Percentiles rank a stretch among this genome's conserved stretches.
Conservation (phyloP, 2,113 vertebrate genomes). For the Ailuropoda melanoleuca region DNA sequence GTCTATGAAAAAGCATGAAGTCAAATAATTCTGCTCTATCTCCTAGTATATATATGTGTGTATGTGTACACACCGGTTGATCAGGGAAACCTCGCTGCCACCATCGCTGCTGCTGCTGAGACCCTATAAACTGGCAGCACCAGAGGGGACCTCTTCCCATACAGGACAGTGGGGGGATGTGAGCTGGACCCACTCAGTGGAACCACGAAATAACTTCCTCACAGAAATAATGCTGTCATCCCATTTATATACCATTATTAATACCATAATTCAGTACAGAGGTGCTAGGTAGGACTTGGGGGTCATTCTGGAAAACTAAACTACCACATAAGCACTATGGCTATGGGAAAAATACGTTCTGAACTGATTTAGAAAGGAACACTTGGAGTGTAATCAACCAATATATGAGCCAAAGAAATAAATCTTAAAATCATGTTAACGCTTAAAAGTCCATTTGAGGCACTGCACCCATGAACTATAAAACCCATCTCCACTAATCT, state of each 20-base stretch:
- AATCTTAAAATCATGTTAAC: not conserved
- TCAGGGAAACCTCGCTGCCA: not conserved
- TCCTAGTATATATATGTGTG: not conserved
- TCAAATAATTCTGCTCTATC: not conserved
- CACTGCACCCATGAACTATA: not conserved
- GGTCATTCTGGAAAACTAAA: not conserved
- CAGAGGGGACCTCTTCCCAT: not conserved
- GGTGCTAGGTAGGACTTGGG: not conserved
- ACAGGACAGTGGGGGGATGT: not conserved
- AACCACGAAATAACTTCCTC: not conserved
- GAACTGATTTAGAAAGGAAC: not conserved
- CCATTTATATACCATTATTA: not conserved
- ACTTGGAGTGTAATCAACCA: not conserved
- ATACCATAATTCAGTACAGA: not conserved
- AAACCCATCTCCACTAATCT: not conserved
- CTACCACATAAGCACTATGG: not conserved
- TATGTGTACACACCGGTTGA: not conserved
- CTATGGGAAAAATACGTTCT: not conserved
- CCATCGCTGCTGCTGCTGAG: not conserved
- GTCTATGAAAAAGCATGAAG: not conserved
- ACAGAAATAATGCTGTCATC: not conserved
- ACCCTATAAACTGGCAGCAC: not conserved
- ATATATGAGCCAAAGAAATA: constrained; percentile 15
- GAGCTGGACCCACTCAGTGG: not conserved
- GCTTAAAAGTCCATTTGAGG: not conserved